Evolutionary conservation across 2,797 vertebrate species (phyloP).

Genomic region (Martes flavigula): DNA sequence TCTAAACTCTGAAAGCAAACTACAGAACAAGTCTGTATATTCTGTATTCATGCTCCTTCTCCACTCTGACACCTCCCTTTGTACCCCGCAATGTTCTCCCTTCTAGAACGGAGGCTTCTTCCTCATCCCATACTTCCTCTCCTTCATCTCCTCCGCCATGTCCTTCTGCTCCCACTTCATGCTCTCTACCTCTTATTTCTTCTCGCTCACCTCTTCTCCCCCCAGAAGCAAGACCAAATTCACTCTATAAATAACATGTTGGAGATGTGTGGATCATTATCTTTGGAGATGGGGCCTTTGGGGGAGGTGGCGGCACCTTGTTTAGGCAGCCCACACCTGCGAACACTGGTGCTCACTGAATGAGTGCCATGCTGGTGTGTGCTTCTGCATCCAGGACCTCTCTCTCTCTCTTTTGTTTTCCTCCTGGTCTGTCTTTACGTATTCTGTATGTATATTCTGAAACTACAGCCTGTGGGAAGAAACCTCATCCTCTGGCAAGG

Average conservation of each 20-base stretch:
- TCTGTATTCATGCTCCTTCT: background rate
- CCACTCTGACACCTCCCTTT: background rate
- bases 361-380: background rate
- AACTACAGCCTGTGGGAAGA: background rate
- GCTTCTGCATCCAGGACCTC: background rate
- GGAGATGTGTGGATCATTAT: background rate
- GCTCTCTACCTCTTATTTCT: background rate
- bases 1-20: background rate
- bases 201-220: background rate
- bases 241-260: slow-evolving; percentile 22
- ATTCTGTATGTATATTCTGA: slow-evolving; percentile 15
- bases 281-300: background rate
- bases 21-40: background rate
- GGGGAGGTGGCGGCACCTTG: background rate
- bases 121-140: background rate
- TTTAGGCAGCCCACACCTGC: background rate
- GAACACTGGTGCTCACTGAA: background rate
- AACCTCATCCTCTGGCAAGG: background rate
- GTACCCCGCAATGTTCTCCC: background rate
- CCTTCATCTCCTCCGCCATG: background rate
- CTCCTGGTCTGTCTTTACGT: background rate
- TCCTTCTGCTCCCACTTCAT: background rate
- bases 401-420: background rate
- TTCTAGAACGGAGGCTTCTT: background rate
- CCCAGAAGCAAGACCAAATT: background rate